These are phyloP conservation scores for Agapostemon virescens DNA, from an alignment of 2,888 invertebrate species.

Conservation along the genomic window DNA sequence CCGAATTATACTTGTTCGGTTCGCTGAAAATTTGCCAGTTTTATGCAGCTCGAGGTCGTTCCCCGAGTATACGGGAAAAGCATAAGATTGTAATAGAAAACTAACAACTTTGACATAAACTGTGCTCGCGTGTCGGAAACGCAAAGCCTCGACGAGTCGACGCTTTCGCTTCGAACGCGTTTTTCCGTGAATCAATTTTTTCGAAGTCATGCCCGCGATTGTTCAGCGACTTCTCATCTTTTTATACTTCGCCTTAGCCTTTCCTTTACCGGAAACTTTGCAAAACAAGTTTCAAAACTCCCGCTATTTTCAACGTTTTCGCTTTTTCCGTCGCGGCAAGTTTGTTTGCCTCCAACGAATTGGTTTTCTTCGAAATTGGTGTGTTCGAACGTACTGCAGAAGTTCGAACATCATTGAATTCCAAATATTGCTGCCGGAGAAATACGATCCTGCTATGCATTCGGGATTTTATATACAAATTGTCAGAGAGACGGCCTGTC, in stretches of 20 bases:
- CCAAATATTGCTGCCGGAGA: background rate
- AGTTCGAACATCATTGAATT: slow-evolving; percentile 4
- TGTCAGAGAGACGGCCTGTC: background rate
- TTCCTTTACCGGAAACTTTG: background rate
- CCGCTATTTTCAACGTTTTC: background rate
- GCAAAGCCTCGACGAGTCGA: background rate
- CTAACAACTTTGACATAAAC: background rate
- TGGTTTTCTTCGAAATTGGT: slow-evolving; percentile 2
- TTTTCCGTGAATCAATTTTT: slow-evolving; percentile 7
- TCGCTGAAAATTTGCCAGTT: background rate
- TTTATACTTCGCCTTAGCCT: background rate
- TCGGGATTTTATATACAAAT: background rate
- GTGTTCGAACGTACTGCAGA: background rate
- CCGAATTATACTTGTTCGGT: background rate
- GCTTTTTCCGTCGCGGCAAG: background rate
- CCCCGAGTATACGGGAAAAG: background rate
- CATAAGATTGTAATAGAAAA: background rate
- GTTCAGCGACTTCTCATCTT: slow-evolving; percentile 10
- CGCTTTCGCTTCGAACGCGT: background rate
- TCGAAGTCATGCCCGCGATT: slow-evolving; percentile 1
- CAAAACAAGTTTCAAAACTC: slow-evolving; percentile 6
- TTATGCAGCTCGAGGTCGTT: background rate
- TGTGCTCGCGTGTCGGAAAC: background rate
- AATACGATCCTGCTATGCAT: background rate
- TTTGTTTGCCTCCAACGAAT: slow-evolving; percentile 8